Conservation (phyloP, 2,797 vertebrate species). For the Lophius americanus region DNA sequence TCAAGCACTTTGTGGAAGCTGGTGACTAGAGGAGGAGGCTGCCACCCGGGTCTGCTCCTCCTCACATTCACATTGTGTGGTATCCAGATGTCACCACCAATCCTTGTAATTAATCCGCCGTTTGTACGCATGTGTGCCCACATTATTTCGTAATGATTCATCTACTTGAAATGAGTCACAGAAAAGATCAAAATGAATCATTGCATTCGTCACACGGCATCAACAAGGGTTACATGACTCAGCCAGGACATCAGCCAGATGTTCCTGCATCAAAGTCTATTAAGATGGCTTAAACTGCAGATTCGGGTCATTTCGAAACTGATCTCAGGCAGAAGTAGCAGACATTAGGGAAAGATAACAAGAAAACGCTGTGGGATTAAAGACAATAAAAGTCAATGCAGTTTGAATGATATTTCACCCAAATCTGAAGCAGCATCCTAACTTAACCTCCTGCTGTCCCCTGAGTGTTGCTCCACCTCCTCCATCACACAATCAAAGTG, state of each 20-base stretch:
- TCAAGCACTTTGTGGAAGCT: slow-evolving; percentile 57
- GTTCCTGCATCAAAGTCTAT: too few species aligned
- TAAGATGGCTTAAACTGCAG: too few species aligned
- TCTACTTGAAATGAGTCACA: too few species aligned
- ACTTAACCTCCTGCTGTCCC: slow-evolving; percentile 6
- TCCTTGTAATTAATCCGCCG: slow-evolving; percentile 13
- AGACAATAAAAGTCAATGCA: too few species aligned
- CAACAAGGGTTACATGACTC: too few species aligned
- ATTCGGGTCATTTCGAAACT: too few species aligned
- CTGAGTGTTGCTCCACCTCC: slow-evolving; percentile 6
- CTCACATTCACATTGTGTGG: slow-evolving; percentile 28
- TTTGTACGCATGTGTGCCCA: neutral
- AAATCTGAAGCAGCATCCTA: slow-evolving; percentile 25
- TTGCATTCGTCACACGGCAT: too few species aligned
- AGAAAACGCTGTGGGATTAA: too few species aligned
- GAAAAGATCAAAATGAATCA: too few species aligned
- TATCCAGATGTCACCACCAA: slow-evolving; percentile 37
- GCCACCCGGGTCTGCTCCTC: slow-evolving; percentile 35
- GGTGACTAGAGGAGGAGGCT: slow-evolving; percentile 21
- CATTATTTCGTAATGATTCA: slow-evolving; percentile 16
- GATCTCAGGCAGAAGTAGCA: too few species aligned
- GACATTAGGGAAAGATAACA: too few species aligned
- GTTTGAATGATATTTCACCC: neutral
- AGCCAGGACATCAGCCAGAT: too few species aligned
- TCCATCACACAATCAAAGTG: neutral